A percentile compares a stretch with the other conserved stretches of the same genome.
Evolutionary conservation across 2,888 invertebrate species (phyloP).

Genomic region (Agrotis segetum): DNA sequence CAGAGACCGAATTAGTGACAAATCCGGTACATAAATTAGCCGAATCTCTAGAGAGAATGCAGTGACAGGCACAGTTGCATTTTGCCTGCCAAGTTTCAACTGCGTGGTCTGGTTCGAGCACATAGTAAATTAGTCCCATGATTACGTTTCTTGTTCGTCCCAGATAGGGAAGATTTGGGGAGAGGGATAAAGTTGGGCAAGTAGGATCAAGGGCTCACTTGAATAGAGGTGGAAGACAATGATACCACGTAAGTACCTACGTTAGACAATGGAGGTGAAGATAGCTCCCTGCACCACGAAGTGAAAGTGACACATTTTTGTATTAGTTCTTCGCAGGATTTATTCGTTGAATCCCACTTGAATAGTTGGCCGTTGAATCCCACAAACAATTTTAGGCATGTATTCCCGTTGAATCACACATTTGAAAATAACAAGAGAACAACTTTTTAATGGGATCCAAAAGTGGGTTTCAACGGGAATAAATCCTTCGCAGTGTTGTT

Average conservation of each 20-base stretch:
- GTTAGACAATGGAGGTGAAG: neutral
- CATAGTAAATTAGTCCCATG: conserved; percentile 49
- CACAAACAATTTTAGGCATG: too few species aligned
- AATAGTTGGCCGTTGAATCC: too few species aligned
- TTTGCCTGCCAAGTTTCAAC: conserved; percentile 67
- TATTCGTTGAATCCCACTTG: too few species aligned
- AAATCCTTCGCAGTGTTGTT: too few species aligned
- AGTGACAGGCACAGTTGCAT: conserved; percentile 67
- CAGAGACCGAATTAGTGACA: conserved; percentile 65
- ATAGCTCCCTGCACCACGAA: neutral
- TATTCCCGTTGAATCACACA: too few species aligned
- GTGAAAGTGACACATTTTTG: neutral
- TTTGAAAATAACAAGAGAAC: too few species aligned
- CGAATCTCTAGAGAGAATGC: conserved; percentile 64
- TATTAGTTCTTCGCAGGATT: too few species aligned
- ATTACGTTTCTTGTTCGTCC: conserved; percentile 58
- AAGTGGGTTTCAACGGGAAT: too few species aligned
- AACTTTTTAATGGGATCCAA: too few species aligned
- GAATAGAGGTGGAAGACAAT: conserved; percentile 23
- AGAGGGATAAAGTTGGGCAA: conserved; percentile 15
- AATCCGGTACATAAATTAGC: conserved; percentile 74
- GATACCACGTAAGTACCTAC: neutral
- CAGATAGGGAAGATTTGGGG: conserved; percentile 25
- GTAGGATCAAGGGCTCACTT: conserved; percentile 4
- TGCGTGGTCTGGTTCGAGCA: conserved; percentile 43